A percentile compares a stretch with the other conserved stretches of the same genome.
Evolutionary conservation across 2,113 vertebrate species (phyloP).

Genomic region (Rhinolophus sinicus): DNA sequence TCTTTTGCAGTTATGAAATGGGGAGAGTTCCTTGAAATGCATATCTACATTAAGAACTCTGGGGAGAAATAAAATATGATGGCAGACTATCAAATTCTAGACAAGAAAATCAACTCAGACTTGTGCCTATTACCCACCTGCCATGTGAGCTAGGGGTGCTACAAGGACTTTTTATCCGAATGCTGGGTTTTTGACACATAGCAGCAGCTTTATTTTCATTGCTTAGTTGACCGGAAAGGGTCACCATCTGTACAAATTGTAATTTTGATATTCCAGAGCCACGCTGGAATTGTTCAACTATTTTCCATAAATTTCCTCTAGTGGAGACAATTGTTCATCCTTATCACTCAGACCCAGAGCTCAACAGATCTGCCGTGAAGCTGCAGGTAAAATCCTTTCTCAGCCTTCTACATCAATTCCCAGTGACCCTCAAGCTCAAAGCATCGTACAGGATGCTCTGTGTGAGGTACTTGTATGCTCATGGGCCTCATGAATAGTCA

Average conservation of each 20-base stretch:
- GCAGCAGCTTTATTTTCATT: slow-evolving; percentile 64
- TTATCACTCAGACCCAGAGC: slow-evolving; percentile 59
- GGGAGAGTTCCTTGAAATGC: not conserved
- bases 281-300: slow-evolving; percentile 31
- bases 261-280: slow-evolving; percentile 58
- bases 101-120: not conserved
- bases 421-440: not conserved
- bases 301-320: slow-evolving; percentile 59
- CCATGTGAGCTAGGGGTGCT: not conserved
- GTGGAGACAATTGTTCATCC: slow-evolving; percentile 40
- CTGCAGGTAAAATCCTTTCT: slow-evolving; percentile 32
- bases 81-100: not conserved
- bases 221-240: slow-evolving; percentile 67
- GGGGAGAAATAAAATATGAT: not conserved
- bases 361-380: not conserved
- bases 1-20: not conserved
- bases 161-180: slow-evolving; percentile 20
- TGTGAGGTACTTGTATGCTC: not conserved
- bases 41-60: not conserved
- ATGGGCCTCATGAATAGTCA: slow-evolving; percentile 34
- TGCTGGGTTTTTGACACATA: slow-evolving; percentile 45
- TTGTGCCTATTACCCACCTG: not conserved
- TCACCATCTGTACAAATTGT: slow-evolving; percentile 65
- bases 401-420: not conserved
- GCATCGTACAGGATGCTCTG: not conserved